These are phyloP conservation scores for Xestia c-nigrum DNA, from an alignment of 2,888 invertebrate species.

Conservation along the genomic window DNA sequence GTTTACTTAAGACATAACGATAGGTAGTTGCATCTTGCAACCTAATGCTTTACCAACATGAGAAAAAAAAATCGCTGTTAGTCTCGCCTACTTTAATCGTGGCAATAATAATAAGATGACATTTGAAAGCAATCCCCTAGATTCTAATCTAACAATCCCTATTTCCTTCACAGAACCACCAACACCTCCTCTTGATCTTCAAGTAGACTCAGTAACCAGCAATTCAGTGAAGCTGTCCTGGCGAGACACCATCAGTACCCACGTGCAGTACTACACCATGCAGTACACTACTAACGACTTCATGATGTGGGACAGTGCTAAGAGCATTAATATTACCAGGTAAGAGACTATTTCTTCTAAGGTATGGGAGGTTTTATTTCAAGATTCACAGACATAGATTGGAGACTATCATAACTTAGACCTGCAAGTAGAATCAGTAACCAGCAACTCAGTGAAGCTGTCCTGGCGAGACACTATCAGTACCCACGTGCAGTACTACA, in stretches of 20 bases:
- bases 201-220: slow-evolving; percentile 85
- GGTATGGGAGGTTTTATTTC: not conserved
- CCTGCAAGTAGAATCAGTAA: slow-evolving; percentile 85
- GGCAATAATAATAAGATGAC: too few relatives aligned
- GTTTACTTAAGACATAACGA: too few relatives aligned
- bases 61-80: too few relatives aligned
- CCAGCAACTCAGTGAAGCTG: slow-evolving; percentile 81
- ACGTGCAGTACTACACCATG: slow-evolving; percentile 85
- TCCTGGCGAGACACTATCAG: slow-evolving; percentile 86
- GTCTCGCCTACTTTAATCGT: too few relatives aligned
- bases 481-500: slow-evolving; percentile 85
- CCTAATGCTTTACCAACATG: too few relatives aligned
- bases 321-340: slow-evolving; percentile 85
- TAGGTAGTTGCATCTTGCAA: too few relatives aligned
- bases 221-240: slow-evolving; percentile 84
- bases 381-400: not conserved
- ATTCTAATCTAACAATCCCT: too few relatives aligned
- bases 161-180: slow-evolving; percentile 82
- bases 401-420: slow-evolving; percentile 70
- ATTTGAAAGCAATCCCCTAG: too few relatives aligned
- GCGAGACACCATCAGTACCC: slow-evolving; percentile 82
- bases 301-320: slow-evolving; percentile 84
- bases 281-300: slow-evolving; percentile 84
- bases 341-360: slow-evolving; percentile 55
- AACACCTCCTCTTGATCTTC: slow-evolving; percentile 84